phyloP scores from a whole-genome alignment of 2,113 vertebrate genomes.

The Bagarius yarrelli region DNA sequence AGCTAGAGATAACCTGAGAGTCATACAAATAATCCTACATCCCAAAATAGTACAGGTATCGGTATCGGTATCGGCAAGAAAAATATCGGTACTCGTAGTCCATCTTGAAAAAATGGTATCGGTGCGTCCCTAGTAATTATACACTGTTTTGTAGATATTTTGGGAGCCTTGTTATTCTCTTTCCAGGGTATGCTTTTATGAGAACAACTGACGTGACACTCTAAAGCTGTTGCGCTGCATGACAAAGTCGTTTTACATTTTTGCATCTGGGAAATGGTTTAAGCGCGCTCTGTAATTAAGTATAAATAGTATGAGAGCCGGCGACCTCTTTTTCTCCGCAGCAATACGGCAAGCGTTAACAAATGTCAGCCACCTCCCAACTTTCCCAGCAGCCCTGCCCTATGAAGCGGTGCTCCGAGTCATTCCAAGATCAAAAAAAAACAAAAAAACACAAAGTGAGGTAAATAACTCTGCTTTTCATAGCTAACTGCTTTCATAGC shows the following conservation, averaged over 20 bases:
- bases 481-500: slow-evolving; percentile 48
- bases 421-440: slow-evolving; percentile 34
- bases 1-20: too few species aligned
- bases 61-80: too few species aligned
- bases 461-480: slow-evolving; percentile 48
- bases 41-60: too few species aligned
- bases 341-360: slow-evolving; percentile 16
- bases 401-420: slow-evolving; percentile 31
- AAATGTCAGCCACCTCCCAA: slow-evolving; percentile 48
- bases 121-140: too few species aligned
- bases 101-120: too few species aligned
- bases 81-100: too few species aligned
- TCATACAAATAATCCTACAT: too few species aligned
- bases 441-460: slow-evolving; percentile 43
- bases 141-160: neutral
- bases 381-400: slow-evolving; percentile 51
- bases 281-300: slow-evolving; percentile 51
- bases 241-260: slow-evolving; percentile 47
- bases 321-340: slow-evolving; percentile 27
- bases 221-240: slow-evolving; percentile 19
- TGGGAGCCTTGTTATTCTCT: neutral
- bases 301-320: slow-evolving; percentile 46
- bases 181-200: slow-evolving; percentile 12
- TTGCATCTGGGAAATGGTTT: slow-evolving; percentile 51
- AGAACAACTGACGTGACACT: slow-evolving; percentile 35